Evolutionary conservation across 2,797 vertebrate species (phyloP).

Genomic region (Microhierax caerulescens): DNA sequence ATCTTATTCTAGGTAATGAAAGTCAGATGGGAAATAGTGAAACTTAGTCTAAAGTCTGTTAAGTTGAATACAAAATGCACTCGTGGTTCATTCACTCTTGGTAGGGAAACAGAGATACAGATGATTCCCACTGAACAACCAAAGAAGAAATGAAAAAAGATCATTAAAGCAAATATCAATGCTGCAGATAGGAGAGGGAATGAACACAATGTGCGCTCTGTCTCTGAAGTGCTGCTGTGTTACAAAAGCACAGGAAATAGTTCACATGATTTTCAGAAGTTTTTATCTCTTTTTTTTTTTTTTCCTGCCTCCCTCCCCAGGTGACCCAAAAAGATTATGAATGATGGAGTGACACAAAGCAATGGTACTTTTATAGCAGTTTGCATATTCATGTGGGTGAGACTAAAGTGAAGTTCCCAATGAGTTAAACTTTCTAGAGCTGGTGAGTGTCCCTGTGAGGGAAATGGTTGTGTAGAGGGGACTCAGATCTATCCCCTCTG

Average conservation of each 20-base stretch:
- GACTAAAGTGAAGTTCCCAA: neutral
- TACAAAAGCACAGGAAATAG: neutral
- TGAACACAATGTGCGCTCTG: neutral
- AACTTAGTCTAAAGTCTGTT: slow-evolving; percentile 41
- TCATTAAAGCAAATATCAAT: slow-evolving; percentile 38
- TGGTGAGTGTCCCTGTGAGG: neutral
- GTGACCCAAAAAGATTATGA: neutral
- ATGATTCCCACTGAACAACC: neutral
- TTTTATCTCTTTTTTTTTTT: neutral
- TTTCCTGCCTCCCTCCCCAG: neutral
- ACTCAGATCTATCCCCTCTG: neutral
- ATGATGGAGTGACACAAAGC: neutral
- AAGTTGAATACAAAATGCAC: slow-evolving; percentile 19
- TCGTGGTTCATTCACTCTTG: slow-evolving; percentile 12
- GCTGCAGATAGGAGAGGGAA: neutral
- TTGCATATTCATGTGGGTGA: neutral
- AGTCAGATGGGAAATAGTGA: slow-evolving; percentile 57
- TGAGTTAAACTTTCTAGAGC: neutral
- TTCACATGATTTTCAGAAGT: slow-evolving; percentile 7
- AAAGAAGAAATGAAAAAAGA: slow-evolving; percentile 28
- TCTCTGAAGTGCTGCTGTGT: neutral
- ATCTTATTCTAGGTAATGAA: slow-evolving; percentile 61
- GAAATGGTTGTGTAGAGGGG: neutral
- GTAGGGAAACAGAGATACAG: neutral
- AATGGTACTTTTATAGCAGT: neutral